Evolutionary conservation across 2,797 vertebrate genomes (phyloP), one percentile per base, ranked within the genome.

Genomic region (Pseudopleuronectes americanus): DNA sequence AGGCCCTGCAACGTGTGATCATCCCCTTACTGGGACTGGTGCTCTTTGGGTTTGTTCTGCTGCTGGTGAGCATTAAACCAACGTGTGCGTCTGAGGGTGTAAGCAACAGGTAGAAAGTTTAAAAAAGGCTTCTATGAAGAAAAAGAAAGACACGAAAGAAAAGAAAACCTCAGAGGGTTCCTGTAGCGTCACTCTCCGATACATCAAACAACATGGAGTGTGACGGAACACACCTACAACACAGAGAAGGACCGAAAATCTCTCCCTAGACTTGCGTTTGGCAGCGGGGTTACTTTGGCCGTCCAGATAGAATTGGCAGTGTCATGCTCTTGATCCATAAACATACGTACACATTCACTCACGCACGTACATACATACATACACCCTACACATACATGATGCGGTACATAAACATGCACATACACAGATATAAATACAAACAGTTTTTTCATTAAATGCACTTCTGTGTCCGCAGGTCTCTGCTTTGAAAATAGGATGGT

Each of bases 381-480:
- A 61, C 84, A 80, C 51, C 4, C 69, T 59, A 57, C 69, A 76
- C 63, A 60, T 64, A 90, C 77, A 86, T 41, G 68, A 89, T 85
- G 84, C 82, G 69, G 77, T 66, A 90, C 87, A 69, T 74, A 85
- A 93, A 93, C 93, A 93, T 94, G 91, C 93, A 93, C 90, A 76
- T 76, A 89, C 81, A 92, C 84, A 68, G 74, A 90, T 88, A 91
- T 84, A 87, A 87, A 88, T 85, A 91, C 85, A 60, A 59, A 83
- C 38, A 79, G 64, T 69, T 88, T 48, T 77, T 75, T 87, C 71
- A 80, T 80, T 91, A 90, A 94, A 94, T 94, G 93, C 93, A 94
- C 92, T 94, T 93, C 85, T 90, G 93, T 92, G 93, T 94, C 91
- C 90, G 64, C 86, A 81, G 83, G 69, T 89, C 79, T 89, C 81